Evolutionary conservation across 2,888 invertebrate genomes (phyloP), one percentile per base, ranked within the genome.

Genomic region (Nysson spinosus): DNA sequence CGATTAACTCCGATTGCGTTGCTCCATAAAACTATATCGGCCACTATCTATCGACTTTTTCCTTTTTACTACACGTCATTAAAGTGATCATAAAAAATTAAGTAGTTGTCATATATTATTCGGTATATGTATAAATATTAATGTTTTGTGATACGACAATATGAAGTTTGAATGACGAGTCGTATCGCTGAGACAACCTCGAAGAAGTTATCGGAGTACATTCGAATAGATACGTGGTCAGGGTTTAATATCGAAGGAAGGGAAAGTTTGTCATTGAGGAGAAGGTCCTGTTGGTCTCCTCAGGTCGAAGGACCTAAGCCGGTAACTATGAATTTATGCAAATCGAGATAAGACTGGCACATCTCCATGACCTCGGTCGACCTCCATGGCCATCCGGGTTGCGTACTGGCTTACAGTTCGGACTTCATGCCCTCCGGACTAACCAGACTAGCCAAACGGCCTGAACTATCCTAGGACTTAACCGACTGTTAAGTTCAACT

Each of bases 271-370:
- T 11, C 22, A 28, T 17, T 9, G 32, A 12, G 42, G 49, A 51
- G 42, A 51, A 24, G 43, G 39, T 75, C 72, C 80, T 80, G 71
- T 66, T 64, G 69, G 62, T 71, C 63, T 81, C 80, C 75, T 78
- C 74, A 77, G 77, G 77, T 78, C 60, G 69, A 60, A 78, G 79
- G 76, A 49, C 69, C 77, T 82, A 81, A 83, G 75, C 81, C 76
- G 65, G 77, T 73, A 85, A 84, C 85, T 85, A 84, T 85, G 80
- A 87, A 87, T 87, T 85, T 85, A 87, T 87, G 85, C 79, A 85
- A 84, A 86, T 87, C 84, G 75, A 78, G 87, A 87, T 87, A 87
- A 86, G 86, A 84, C 82, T 71, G 75, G 80, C 76, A 70, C 78
- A 73, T 81, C 76, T 82, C 80, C 79, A 77, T 73, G 72, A 73